Conservation (phyloP, 2,797 vertebrate genomes). For the Pteropus rufus region DNA sequence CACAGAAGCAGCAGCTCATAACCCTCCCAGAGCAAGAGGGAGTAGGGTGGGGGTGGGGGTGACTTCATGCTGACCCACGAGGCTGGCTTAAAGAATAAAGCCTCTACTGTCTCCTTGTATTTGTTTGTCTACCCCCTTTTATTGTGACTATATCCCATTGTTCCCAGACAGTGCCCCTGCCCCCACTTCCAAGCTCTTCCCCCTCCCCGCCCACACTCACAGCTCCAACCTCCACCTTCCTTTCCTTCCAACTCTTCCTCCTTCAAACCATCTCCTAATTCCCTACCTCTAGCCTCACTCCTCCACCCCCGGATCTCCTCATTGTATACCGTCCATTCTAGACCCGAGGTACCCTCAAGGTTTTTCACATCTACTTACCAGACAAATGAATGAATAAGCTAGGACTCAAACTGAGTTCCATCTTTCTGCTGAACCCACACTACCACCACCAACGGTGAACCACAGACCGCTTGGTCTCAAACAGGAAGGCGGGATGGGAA, state of each 20-base stretch:
- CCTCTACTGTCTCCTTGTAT: slow-evolving; percentile 60
- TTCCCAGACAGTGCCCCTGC: slow-evolving; percentile 58
- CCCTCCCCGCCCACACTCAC: background rate
- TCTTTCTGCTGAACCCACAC: background rate
- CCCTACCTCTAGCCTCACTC: background rate
- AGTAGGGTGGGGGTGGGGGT: too few species aligned
- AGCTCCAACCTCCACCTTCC: background rate
- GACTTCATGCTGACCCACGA: slow-evolving; percentile 33
- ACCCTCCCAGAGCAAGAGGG: background rate
- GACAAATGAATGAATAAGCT: background rate
- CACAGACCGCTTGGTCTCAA: background rate
- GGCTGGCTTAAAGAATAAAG: slow-evolving; percentile 65
- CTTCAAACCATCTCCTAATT: background rate
- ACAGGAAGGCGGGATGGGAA: background rate
- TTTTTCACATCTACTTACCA: background rate
- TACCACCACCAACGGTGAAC: background rate
- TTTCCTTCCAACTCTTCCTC: background rate
- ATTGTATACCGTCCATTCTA: background rate
- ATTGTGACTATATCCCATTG: slow-evolving; percentile 70
- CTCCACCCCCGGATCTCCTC: background rate
- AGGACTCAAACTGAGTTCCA: background rate
- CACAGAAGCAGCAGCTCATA: background rate
- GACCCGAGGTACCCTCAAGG: background rate
- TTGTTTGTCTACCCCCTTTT: slow-evolving; percentile 63
- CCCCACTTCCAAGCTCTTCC: slow-evolving; percentile 38